Percentiles rank a stretch among this genome's conserved stretches.
phyloP scores from a whole-genome alignment of 64 coral and sea anemone genomes.

The Acropora tenuis region DNA sequence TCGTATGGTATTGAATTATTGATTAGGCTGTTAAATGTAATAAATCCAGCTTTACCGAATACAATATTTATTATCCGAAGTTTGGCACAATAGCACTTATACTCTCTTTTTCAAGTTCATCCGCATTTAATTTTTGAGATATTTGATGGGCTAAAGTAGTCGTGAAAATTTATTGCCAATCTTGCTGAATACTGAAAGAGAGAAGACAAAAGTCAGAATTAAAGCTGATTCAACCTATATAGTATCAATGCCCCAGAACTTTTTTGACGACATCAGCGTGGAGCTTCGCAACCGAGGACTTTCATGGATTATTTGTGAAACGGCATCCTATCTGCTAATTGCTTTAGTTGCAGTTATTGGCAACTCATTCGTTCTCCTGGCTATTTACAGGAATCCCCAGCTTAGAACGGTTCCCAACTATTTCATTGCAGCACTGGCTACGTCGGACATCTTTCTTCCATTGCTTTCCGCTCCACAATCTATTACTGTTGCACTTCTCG shows the following conservation, averaged over 20 bases:
- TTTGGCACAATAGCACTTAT: too few relatives aligned
- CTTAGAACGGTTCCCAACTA: slow-evolving; percentile 56
- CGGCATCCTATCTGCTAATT: not conserved
- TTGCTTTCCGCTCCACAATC: slow-evolving; percentile 29
- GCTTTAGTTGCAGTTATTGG: slow-evolving; percentile 9
- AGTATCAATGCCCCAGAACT: not conserved
- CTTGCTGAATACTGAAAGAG: not conserved
- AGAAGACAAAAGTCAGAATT: not conserved
- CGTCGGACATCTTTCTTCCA: slow-evolving; percentile 51
- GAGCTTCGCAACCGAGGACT: not conserved
- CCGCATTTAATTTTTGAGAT: too few relatives aligned
- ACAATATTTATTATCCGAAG: too few relatives aligned
- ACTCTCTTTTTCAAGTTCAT: too few relatives aligned
- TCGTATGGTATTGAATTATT: too few relatives aligned
- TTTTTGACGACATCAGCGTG: not conserved
- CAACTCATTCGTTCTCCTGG: slow-evolving; percentile 36
- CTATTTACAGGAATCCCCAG: slow-evolving; percentile 30
- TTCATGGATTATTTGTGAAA: not conserved
- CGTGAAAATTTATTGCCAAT: too few relatives aligned
- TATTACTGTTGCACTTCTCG: not conserved
- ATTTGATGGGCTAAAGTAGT: too few relatives aligned
- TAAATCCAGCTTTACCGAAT: too few relatives aligned
- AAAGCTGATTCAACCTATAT: not conserved
- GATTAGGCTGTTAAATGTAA: too few relatives aligned
- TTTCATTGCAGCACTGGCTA: slow-evolving; percentile 42